phyloP scores from a whole-genome alignment of 2,888 invertebrate species.

The Pseudococcus longispinus region DNA sequence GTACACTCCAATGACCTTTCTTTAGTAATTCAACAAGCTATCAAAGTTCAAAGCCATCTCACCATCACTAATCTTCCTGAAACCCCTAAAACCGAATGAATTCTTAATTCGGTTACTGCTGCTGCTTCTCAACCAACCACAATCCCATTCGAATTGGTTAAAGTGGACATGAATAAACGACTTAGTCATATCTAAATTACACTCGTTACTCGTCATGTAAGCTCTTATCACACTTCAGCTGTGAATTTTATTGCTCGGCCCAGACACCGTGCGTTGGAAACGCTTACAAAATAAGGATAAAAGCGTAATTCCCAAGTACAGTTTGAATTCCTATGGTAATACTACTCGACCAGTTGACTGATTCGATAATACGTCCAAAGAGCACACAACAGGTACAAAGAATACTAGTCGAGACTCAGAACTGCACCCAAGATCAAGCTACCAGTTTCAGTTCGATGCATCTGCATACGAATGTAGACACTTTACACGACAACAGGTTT shows the following conservation, averaged over 20 bases:
- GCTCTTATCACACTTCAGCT: not conserved
- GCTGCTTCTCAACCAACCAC: not conserved
- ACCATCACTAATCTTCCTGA: not conserved
- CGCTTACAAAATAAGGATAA: not conserved
- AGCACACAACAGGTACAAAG: not conserved
- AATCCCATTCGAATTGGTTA: not conserved
- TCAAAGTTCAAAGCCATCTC: not conserved
- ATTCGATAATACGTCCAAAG: not conserved
- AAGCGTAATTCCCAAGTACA: not conserved
- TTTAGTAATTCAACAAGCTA: not conserved
- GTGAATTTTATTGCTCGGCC: not conserved
- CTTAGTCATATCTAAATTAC: not conserved
- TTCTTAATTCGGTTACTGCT: not conserved
- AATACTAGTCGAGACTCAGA: not conserved
- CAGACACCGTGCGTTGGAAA: not conserved
- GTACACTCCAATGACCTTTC: not conserved
- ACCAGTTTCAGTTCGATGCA: not conserved
- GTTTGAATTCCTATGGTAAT: not conserved
- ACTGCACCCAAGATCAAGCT: not conserved
- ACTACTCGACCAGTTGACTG: not conserved
- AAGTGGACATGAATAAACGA: not conserved
- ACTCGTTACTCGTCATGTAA: not conserved
- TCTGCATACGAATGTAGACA: not conserved
- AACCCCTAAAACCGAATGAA: not conserved
- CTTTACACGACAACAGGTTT: not conserved